phyloP scores from a whole-genome alignment of 2,113 vertebrate genomes.

The Numida meleagris region DNA sequence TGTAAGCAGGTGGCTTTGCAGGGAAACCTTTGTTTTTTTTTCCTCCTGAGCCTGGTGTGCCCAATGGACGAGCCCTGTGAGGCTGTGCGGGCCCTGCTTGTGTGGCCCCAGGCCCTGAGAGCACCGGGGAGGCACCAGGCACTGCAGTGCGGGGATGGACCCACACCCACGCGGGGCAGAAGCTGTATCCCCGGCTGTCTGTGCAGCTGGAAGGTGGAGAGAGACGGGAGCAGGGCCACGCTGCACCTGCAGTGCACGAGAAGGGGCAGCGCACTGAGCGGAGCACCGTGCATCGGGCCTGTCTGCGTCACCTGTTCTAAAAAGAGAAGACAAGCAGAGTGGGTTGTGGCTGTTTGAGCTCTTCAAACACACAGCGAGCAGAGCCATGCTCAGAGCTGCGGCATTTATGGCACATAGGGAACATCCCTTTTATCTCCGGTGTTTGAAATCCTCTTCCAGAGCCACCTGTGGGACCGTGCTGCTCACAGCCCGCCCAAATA shows the following conservation, averaged over 20 bases:
- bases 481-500: not conserved
- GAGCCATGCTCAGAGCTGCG: not conserved
- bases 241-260: too few relatives aligned
- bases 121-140: not conserved
- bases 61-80: not conserved
- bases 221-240: too few relatives aligned
- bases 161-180: not conserved
- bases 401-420: not conserved
- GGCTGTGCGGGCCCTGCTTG: not conserved
- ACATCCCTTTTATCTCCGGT: not conserved
- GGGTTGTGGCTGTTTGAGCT: not conserved
- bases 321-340: not conserved
- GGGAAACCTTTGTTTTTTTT: slow-evolving; percentile 28
- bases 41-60: not conserved
- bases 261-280: too few relatives aligned
- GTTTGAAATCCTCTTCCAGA: slow-evolving; percentile 9
- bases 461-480: not conserved
- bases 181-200: too few relatives aligned
- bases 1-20: slow-evolving; percentile 10
- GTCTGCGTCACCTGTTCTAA: not conserved
- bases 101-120: not conserved
- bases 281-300: not conserved
- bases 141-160: accelerated
- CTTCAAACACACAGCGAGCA: not conserved
- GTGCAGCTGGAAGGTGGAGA: too few relatives aligned